Base-by-base conservation (phyloP, 1,140 invertebrate species). In the Stegodyphus mimosarum region DNA sequence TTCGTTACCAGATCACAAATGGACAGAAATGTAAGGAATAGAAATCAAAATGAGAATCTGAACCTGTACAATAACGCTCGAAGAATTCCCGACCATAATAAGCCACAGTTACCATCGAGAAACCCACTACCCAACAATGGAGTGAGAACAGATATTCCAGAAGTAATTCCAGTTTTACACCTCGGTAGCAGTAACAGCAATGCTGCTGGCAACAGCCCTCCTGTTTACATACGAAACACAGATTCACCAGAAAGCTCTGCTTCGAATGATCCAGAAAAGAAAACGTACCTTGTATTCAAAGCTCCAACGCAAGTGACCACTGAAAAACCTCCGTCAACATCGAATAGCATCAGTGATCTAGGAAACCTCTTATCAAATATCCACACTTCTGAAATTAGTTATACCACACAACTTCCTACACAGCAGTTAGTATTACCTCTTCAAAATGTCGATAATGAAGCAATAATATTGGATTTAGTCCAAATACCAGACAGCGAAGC, bases 291-390 rank as follows among this genome's bases (percentile, higher is more conserved):
- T 6, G 5, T 79, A 7, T 55, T 79, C 4, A 79, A 70, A 55
- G 50, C 72, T 33, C 49, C 71, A 13, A 6, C 55, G 11, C 49
- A 66, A 5, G 50, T 83, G 6, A 83, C 80, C 6, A 83, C 80
- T 6, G 50, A 66, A 33, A 66, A 71, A 7, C 80, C 80, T 5
- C 15, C 53, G 5, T 83, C 80, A 10, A 50, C 80, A 6, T 60
- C 70, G 10, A 66, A 66, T 60, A 33, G 18, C 6, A 48, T 75
- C 53, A 33, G 52, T 48, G 66, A 71, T 17, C 9, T n/a, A 5
- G 9, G n/a, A 55, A 48, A 60, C 13, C n/a, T 10, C 17, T 11
- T 18, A 11, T 4, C 64, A 15, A 15, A 67, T 15, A 7, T 18
- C 1, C 73, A 9, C 33, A 6, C 53, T 15, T 7, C 51, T 53